Evolutionary conservation across 2,888 invertebrate genomes (phyloP).

Genomic region (Cyaniris semiargus): DNA sequence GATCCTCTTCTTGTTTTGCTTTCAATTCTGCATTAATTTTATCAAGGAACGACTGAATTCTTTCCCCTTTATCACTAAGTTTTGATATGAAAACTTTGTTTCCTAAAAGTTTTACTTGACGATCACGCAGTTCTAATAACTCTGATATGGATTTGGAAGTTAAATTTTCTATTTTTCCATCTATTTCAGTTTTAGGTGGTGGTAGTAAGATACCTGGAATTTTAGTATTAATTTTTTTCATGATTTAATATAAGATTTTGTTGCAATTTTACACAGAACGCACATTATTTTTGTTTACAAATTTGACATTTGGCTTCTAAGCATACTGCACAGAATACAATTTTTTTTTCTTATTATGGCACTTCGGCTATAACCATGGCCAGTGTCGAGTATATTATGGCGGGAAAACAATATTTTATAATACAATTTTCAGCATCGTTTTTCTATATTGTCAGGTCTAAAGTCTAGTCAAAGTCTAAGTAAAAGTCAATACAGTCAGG

Average conservation of each 20-base stretch:
- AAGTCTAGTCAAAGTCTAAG: too few species aligned
- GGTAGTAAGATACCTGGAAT: constrained; percentile 73
- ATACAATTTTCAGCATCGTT: too few species aligned
- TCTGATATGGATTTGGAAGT: constrained; percentile 69
- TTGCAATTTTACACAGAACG: neutral
- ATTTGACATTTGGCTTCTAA: too few species aligned
- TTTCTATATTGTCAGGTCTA: too few species aligned
- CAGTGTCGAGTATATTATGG: too few species aligned
- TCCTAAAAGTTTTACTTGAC: constrained; percentile 78
- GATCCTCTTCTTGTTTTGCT: constrained; percentile 72
- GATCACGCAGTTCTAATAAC: constrained; percentile 74
- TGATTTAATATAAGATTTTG: constrained; percentile 41
- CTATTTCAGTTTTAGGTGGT: constrained; percentile 70
- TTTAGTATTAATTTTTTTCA: constrained; percentile 64
- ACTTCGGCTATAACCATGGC: too few species aligned
- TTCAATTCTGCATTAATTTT: constrained; percentile 74
- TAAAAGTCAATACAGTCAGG: too few species aligned
- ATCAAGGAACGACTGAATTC: constrained; percentile 71
- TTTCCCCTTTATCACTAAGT: constrained; percentile 81
- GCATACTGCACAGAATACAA: too few species aligned
- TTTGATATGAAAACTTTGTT: constrained; percentile 77
- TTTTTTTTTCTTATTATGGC: too few species aligned
- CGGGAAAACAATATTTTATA: too few species aligned
- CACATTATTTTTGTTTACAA: constrained; percentile 19
- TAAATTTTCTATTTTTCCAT: constrained; percentile 78